Evolutionary conservation across 1,140 invertebrate genomes (phyloP).

Genomic region (Microplitis demolitor): DNA sequence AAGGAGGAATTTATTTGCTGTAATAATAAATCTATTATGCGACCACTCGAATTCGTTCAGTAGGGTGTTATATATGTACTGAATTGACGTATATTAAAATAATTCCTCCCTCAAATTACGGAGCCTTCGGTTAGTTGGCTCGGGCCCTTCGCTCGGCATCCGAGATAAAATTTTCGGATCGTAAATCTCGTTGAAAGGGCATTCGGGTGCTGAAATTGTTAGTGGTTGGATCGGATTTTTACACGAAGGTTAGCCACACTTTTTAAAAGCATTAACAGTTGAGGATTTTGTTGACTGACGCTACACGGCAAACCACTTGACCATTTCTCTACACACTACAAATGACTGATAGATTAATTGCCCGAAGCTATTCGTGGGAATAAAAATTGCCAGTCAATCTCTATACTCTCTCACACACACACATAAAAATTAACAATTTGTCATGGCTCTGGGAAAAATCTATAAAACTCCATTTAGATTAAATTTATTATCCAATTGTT

Average conservation of each 20-base stretch:
- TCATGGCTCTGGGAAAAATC: neutral
- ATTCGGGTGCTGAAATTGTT: neutral
- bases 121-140: no score
- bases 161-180: neutral
- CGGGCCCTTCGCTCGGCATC: no score
- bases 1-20: constrained; percentile 59
- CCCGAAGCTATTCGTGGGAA: constrained; percentile 21
- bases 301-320: constrained; percentile 63
- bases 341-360: constrained; percentile 61
- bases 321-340: constrained; percentile 43
- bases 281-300: constrained; percentile 53
- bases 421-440: neutral
- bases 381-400: constrained; percentile 7
- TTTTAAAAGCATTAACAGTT: constrained; percentile 48
- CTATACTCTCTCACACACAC: no score
- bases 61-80: constrained; percentile 34
- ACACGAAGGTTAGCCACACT: constrained; percentile 52
- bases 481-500: neutral
- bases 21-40: constrained; percentile 62
- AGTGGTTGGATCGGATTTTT: constrained; percentile 30
- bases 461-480: neutral
- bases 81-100: neutral
- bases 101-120: neutral
- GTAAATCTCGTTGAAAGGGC: constrained; percentile 52
- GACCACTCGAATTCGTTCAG: constrained; percentile 35